These are phyloP conservation scores for Xestobium rufovillosum DNA, from an alignment of 2,888 invertebrate species.

Conservation along the genomic window DNA sequence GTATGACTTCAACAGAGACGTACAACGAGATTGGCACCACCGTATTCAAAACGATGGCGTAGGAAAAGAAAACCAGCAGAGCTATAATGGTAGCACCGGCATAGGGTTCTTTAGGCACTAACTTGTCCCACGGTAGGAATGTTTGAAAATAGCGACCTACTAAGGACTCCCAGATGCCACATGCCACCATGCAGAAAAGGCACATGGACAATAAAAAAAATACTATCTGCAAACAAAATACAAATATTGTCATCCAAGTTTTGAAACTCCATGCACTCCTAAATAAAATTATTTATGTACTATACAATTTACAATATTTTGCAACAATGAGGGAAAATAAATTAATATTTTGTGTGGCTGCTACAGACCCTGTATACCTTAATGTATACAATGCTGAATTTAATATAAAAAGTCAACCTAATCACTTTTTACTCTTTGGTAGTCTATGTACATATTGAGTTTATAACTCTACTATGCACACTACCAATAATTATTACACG, in stretches of 20 bases:
- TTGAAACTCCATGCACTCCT: no score
- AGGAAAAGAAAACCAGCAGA: conserved; percentile 96
- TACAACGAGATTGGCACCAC: conserved; percentile 99
- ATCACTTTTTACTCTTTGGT: no score
- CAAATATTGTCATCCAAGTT: conserved; percentile 14
- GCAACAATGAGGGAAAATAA: no score
- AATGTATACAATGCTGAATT: no score
- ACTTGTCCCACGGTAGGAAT: conserved; percentile 91
- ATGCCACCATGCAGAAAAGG: conserved; percentile 94
- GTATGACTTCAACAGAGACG: conserved; percentile 93
- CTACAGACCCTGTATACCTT: no score
- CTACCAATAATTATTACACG: no score
- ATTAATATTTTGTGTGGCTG: no score
- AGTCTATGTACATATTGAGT: no score
- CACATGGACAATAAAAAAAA: conserved; percentile 96
- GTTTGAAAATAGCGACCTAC: conserved; percentile 84
- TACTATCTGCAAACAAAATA: conserved; percentile 72
- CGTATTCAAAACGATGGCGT: conserved; percentile 98
- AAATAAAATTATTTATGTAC: neutral
- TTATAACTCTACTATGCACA: no score
- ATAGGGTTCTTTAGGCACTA: conserved; percentile 76
- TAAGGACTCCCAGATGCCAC: conserved; percentile 96
- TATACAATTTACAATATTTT: no score
- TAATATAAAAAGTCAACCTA: no score
- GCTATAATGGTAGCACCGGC: conserved; percentile 89